phyloP scores from a whole-genome alignment of 92 coral and sea anemone species.

The Diadumene lineata region DNA sequence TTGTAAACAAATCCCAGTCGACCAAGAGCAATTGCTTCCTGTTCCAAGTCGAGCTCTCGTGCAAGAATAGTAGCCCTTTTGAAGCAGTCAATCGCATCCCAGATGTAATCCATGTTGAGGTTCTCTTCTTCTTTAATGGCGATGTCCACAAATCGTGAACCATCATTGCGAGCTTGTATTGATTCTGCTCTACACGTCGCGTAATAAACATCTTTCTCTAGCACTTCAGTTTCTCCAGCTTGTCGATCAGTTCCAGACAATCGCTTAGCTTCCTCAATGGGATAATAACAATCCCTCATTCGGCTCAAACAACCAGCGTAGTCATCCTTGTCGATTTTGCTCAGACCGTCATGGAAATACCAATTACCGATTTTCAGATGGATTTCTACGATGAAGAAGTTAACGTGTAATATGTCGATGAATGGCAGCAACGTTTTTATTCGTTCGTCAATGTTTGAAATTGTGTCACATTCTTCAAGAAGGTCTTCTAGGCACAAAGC shows the following conservation, averaged over 20 bases:
- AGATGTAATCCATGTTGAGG: constrained; percentile 70
- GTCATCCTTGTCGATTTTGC: constrained; percentile 59
- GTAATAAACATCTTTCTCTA: constrained; percentile 68
- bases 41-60: constrained; percentile 80
- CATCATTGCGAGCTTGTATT: constrained; percentile 76
- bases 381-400: constrained; percentile 32
- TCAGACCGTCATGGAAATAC: constrained; percentile 74
- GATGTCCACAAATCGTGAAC: constrained; percentile 53
- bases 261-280: constrained; percentile 79
- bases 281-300: constrained; percentile 83
- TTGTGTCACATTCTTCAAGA: constrained; percentile 32
- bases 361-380: constrained; percentile 56
- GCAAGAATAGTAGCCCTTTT: constrained; percentile 78
- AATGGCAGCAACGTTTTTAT: constrained; percentile 45
- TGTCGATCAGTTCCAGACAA: constrained; percentile 25
- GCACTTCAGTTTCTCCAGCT: constrained; percentile 35
- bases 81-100: constrained; percentile 92
- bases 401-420: constrained; percentile 13
- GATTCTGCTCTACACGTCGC: constrained; percentile 77
- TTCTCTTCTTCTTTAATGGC: constrained; percentile 67
- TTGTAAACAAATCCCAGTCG: constrained; percentile 80
- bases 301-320: constrained; percentile 72
- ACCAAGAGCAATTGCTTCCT: constrained; percentile 86
- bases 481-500: constrained; percentile 69
- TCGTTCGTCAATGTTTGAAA: constrained; percentile 40